Evolutionary conservation across 2,888 invertebrate genomes (phyloP).

Genomic region (Sceliomorpha sp.): DNA sequence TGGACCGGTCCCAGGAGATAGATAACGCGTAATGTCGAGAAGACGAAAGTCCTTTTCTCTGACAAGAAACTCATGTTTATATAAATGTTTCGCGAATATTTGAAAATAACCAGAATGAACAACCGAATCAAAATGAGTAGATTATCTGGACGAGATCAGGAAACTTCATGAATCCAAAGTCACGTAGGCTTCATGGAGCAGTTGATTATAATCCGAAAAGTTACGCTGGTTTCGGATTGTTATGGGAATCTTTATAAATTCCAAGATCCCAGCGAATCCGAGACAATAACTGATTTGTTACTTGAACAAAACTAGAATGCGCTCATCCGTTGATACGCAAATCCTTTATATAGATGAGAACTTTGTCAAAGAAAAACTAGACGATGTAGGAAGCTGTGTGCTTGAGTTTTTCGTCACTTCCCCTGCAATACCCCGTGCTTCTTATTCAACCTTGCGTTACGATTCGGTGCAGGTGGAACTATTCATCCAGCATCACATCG

Average conservation of each 20-base stretch:
- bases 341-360: conserved; percentile 50
- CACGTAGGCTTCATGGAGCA: not conserved
- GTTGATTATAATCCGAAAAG: no score
- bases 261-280: no score
- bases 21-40: no score
- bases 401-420: conserved; percentile 46
- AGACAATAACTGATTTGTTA: not conserved
- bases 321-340: conserved; percentile 43
- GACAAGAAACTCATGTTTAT: conserved; percentile 27
- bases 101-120: conserved; percentile 3
- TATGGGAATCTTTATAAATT: no score
- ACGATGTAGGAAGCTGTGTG: conserved; percentile 42
- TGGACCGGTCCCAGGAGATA: conserved; percentile 4
- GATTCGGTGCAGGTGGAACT: conserved; percentile 46
- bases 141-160: no score
- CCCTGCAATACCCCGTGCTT: conserved; percentile 43
- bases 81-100: not conserved
- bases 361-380: conserved; percentile 30
- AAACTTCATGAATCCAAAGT: no score
- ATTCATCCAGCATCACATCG: conserved; percentile 35
- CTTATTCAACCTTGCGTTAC: conserved; percentile 55
- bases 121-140: no score
- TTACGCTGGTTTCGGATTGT: no score
- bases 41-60: conserved; percentile 16
- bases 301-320: conserved; percentile 35